phyloP scores from a whole-genome alignment of 2,797 vertebrate species.

The Leptoclinus maculatus region DNA sequence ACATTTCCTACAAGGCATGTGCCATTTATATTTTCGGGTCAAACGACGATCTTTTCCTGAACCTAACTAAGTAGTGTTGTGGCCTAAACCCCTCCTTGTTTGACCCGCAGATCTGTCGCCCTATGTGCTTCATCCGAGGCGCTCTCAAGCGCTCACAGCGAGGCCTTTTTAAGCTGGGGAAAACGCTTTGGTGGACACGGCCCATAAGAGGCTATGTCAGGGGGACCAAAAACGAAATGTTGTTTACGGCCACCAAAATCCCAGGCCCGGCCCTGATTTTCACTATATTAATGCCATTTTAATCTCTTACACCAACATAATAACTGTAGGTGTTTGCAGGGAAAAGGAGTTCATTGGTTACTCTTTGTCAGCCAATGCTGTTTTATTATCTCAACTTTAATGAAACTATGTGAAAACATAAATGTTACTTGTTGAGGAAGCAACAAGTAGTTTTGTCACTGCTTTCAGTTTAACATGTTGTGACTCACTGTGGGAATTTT shows the following conservation, averaged over 20 bases:
- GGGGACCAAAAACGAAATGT: neutral
- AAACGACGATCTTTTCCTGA: neutral
- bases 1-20: neutral
- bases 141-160: no score
- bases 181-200: neutral
- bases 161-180: neutral
- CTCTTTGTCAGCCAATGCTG: neutral
- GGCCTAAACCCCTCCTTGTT: no score
- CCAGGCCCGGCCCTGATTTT: neutral
- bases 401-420: neutral
- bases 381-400: neutral
- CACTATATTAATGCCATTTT: neutral
- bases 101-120: no score
- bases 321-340: neutral
- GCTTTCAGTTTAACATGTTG: constrained; percentile 11
- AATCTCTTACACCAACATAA: neutral
- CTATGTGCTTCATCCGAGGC: neutral
- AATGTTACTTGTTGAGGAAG: neutral
- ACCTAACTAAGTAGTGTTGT: neutral
- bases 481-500: constrained; percentile 55
- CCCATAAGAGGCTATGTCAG: neutral
- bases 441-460: neutral
- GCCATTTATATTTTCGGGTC: no score
- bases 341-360: neutral
- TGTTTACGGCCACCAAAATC: neutral